Conservation (phyloP, 2,888 invertebrate species). For the Drosophila recens region DNA sequence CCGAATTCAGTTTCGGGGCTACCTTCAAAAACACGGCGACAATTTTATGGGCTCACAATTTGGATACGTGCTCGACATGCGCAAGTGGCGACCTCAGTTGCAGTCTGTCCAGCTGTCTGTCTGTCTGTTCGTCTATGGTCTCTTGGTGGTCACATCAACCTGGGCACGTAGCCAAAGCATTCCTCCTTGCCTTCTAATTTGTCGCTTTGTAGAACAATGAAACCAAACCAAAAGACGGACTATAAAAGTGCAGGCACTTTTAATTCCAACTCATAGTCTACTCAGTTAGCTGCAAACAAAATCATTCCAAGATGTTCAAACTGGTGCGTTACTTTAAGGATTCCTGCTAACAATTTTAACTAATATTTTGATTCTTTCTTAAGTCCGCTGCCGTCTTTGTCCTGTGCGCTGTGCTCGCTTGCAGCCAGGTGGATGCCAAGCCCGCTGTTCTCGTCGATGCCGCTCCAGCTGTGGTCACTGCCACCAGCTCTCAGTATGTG, state of each 20-base stretch:
- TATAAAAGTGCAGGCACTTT: conserved; percentile 74
- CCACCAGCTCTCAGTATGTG: conserved; percentile 87
- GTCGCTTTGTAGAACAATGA: conserved; percentile 46
- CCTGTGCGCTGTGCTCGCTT: conserved; percentile 82
- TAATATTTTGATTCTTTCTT: conserved; percentile 19
- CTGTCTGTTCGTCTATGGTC: conserved; percentile 5
- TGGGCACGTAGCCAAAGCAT: conserved; percentile 62
- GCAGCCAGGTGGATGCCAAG: conserved; percentile 86
- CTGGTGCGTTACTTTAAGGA: conserved; percentile 56
- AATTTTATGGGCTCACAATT: conserved; percentile 66
- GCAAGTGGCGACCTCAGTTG: conserved; percentile 46
- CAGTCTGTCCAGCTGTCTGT: not conserved
- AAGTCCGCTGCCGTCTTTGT: conserved; percentile 84
- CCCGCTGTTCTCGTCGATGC: conserved; percentile 79
- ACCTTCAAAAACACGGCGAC: conserved; percentile 57
- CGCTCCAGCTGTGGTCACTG: conserved; percentile 86
- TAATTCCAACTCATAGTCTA: conserved; percentile 61
- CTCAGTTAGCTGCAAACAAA: conserved; percentile 56
- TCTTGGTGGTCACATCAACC: conserved; percentile 19
- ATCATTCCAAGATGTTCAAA: conserved; percentile 79
- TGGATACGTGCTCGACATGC: conserved; percentile 63
- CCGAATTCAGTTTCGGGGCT: conserved; percentile 30
- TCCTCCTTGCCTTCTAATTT: conserved; percentile 20
- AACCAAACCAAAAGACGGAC: conserved; percentile 10
- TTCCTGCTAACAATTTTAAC: not conserved